Base-by-base conservation (phyloP, 1,140 invertebrate genomes). In the Sarcophaga peregrina region DNA sequence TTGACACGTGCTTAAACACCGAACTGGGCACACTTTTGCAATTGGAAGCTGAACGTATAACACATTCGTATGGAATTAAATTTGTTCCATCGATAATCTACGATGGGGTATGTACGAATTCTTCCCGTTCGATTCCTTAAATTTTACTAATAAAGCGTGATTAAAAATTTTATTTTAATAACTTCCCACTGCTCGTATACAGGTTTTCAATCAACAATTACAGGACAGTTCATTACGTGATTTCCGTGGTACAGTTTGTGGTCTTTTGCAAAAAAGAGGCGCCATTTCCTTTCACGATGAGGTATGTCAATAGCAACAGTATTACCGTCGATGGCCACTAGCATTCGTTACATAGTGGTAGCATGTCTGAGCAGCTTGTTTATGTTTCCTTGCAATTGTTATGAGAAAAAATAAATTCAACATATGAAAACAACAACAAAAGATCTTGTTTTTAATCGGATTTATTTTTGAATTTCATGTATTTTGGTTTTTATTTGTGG, bases 1-100 rank as follows among this genome's bases (percentile, higher is more conserved):
- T 91, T n/a, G 85, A 88, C 48, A 80, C 86, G 25, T 93, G 93
- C 83, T 83, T 87, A 46, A 76, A 86, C 3, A 92, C 91, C 8
- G 84, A 85, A 11, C 82, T 86, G 46, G 92, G 92, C 6, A 89
- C 91, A 15, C 86, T 91, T 68, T 84, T 94, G 25, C 87, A 94
- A 50, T 91, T 91, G 4, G 83, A 86, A 25, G 86, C 92, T 48
- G 93, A 93, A 20, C 87, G 91, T n/a, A 91, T 90, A 84, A 94
- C 93, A 0, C 45, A 87, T 83, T 54, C 81, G 91, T 81, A 92
- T 58, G 84, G 83, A 11, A 87, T 93, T 15, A 87, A 86, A 62
- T 94, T 93, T 85, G 92, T 94, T 3, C 93, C 93, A 17, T 93
- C 93, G 50, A 91, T 94, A 83, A 86, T 92, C 1, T 91, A 92